phyloP scores from a whole-genome alignment of 2,888 invertebrate genomes.

The Ophion ellenae region DNA sequence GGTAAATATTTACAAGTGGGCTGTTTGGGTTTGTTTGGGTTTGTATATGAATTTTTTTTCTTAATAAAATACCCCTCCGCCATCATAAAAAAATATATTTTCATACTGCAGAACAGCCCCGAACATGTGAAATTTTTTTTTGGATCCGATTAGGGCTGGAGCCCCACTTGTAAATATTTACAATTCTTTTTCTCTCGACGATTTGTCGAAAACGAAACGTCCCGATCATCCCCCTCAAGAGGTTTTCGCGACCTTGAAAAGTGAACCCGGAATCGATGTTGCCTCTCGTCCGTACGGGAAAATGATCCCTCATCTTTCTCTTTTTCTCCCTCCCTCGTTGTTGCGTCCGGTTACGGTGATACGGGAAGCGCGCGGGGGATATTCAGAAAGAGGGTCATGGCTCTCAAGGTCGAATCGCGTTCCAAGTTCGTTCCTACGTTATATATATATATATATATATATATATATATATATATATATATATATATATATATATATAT shows the following conservation, averaged over 20 bases:
- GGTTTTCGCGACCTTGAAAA: slow-evolving; percentile 18
- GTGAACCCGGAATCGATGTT: background rate
- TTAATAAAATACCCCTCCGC: too few species aligned
- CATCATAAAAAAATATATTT: too few species aligned
- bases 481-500: background rate
- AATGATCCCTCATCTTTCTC: background rate
- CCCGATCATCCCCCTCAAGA: background rate
- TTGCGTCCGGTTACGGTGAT: slow-evolving; percentile 15
- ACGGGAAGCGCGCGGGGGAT: slow-evolving; percentile 9
- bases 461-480: too few species aligned
- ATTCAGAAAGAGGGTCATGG: background rate
- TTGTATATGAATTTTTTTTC: too few species aligned
- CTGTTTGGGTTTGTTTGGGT: too few species aligned
- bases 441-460: background rate
- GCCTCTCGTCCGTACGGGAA: background rate
- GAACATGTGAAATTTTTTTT: too few species aligned
- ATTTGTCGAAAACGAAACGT: background rate
- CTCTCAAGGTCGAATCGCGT: slow-evolving; percentile 3
- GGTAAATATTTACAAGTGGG: too few species aligned
- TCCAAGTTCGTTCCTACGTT: background rate
- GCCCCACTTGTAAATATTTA: too few species aligned
- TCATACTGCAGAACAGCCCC: too few species aligned
- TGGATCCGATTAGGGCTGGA: too few species aligned
- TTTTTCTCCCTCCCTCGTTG: background rate
- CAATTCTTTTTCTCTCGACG: too few species aligned